Evolutionary conservation across 2,797 vertebrate genomes (phyloP).

Genomic region (Hybognathus amarus): DNA sequence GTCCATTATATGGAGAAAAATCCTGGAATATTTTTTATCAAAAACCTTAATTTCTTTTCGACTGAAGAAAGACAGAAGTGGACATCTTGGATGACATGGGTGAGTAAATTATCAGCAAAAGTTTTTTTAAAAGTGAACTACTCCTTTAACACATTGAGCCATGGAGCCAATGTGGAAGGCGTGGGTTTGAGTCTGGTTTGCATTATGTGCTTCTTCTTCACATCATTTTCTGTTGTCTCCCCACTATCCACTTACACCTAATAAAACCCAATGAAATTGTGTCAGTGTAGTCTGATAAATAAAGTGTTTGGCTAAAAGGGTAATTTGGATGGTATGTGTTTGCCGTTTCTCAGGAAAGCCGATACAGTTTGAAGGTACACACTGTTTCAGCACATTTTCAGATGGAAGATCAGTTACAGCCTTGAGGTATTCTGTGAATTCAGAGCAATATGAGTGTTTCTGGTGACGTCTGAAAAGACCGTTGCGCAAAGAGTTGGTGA

Average conservation of each 20-base stretch:
- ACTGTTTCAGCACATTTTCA: background rate
- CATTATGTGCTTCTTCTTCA: background rate
- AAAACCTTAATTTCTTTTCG: too few species aligned
- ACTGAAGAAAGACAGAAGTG: too few species aligned
- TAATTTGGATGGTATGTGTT: background rate
- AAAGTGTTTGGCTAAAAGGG: background rate
- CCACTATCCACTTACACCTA: background rate
- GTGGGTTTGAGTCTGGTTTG: background rate
- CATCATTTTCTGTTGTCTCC: background rate
- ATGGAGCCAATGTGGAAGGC: background rate
- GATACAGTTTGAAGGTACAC: background rate
- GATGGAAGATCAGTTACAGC: constrained; percentile 13
- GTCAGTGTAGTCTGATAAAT: background rate
- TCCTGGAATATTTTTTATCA: too few species aligned
- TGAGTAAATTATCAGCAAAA: too few species aligned
- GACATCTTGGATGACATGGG: too few species aligned
- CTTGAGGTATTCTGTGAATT: constrained; percentile 15
- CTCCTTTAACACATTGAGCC: background rate
- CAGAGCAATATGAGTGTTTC: constrained; percentile 10
- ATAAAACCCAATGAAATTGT: background rate
- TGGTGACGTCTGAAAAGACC: constrained; percentile 34
- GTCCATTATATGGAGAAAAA: too few species aligned
- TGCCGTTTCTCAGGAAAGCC: background rate
- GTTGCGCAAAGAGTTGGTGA: constrained; percentile 23
- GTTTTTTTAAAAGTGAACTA: too few species aligned